Percentiles rank a stretch among this genome's conserved stretches.
phyloP scores from a whole-genome alignment of 2,888 invertebrate genomes.

The Melanostoma mellinum region DNA sequence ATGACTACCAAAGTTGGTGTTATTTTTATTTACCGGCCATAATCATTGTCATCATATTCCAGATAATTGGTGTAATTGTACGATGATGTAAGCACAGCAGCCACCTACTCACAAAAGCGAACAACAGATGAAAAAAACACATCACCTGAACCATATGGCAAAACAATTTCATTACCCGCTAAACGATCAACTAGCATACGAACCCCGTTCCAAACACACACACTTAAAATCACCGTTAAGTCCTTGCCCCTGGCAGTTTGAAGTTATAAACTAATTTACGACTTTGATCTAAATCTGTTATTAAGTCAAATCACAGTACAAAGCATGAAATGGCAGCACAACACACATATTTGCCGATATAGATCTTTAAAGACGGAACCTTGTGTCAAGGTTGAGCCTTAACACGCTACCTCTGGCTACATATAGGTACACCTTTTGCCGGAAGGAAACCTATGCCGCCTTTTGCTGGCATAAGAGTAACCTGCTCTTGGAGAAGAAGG shows the following conservation, averaged over 20 bases:
- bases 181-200: constrained; percentile 39
- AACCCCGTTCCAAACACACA: background rate
- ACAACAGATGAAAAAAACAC: background rate
- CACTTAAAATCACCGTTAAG: constrained; percentile 1
- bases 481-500: background rate
- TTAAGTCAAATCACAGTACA: constrained; percentile 26
- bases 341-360: constrained; percentile 38
- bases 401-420: constrained; percentile 39
- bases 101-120: constrained; percentile 27
- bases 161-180: constrained; percentile 28
- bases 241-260: constrained; percentile 27
- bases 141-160: constrained; percentile 16
- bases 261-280: constrained; percentile 49
- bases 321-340: constrained; percentile 49
- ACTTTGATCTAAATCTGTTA: constrained; percentile 22
- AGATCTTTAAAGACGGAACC: constrained; percentile 50
- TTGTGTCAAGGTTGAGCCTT: constrained; percentile 58
- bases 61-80: constrained; percentile 49
- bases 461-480: constrained; percentile 13
- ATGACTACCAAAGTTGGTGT: constrained; percentile 63
- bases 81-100: constrained; percentile 54
- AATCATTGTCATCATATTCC: constrained; percentile 41
- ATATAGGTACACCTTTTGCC: constrained; percentile 37
- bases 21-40: constrained; percentile 27
- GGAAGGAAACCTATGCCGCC: constrained; percentile 63